Evolutionary conservation across 2,113 vertebrate species (phyloP), one percentile per base, ranked within the genome.

Genomic region (Cheirogaleus medius): DNA sequence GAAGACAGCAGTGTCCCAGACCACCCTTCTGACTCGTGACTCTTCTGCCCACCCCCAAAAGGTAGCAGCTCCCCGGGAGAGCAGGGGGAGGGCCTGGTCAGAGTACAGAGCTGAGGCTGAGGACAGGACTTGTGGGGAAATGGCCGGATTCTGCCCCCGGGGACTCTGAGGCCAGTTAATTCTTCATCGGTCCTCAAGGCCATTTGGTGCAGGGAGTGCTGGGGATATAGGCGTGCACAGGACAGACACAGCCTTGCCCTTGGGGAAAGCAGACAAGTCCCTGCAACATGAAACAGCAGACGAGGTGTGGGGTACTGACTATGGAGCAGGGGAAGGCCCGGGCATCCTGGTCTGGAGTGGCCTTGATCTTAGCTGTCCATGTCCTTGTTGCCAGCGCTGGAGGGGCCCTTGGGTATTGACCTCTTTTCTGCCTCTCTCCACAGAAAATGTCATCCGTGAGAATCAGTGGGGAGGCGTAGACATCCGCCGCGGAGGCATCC

Each of bases 381-480:
- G 32, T 34, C 76, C 29, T 63, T 17, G 3, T 15, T 42, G 49
- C 76, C 25, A 80, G 44, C 49, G 7, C 42, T 49, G 39, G 37
- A 73, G n/a, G 63, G 29, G 44, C 76, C 58, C 69, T 4, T 32
- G 39, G 15, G 25, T 71, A 17, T 34, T 87, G 25, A 94, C 63
- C 0, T 93, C 37, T 76, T 84, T 56, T 66, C 60, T 47, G 42
- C 56, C 27, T 96, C 69, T 90, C 84, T 69, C 83, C 74, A 3
- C 73, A 99, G 99, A 99, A 96, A 99, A 99, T 3, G 98, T 99
- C 63, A 99, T 99, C 96, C 99, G 98, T 39, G 99, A 99, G 98
- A 99, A 99, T 97, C 99, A 99, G 93, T 99, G 99, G 99, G 99
- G 99, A 0, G 99, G 99, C 0, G 99, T 98, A 5, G 99, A 99